Evolutionary conservation across 2,888 invertebrate genomes (phyloP), one percentile per base, ranked within the genome.

Genomic region (Acanthococcus lagerstroemiae): DNA sequence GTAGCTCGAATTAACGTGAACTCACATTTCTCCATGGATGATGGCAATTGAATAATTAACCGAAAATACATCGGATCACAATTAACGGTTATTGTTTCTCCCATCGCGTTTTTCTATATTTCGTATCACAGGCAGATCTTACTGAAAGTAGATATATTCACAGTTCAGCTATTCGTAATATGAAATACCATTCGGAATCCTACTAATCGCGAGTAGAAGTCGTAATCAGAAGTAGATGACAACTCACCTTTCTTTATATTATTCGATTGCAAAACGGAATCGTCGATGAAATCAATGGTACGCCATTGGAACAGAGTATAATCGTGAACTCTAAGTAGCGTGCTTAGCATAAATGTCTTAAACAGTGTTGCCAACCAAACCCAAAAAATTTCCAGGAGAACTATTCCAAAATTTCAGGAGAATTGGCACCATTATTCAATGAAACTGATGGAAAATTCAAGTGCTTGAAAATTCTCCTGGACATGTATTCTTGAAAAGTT

Each of bases 1-100:
- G 37, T 37, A 50, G 9, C 50, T 50, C 50, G 4, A 50, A 50
- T 17, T 50, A 50, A 50, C 19, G 50, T 50, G 50, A 50, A 50
- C 50, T 50, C 19, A 21, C 3, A 50, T 50, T 50, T 19, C 17
- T 50, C 50, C 19, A 9, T 37, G 37, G 37, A 37, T 9, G 50
- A 50, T 50, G 4, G 50, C 19, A 50, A 19, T 50, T 50, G n/a
- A 50, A 50, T 50, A 1, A 9, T 50, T 50, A 50, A n/a, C 19
- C 4, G 21, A 4, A 50, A 50, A 50, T 50, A 50, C 19, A n/a
- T 50, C 19, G 17, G 19, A 50, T 21, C 21, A 19, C 17, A n/a
- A 50, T 9, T 50, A 19, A 50, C 19, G 2, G 17, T 50, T 50
- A 37, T 37, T 37, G 12, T 37, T 37, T 37, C 37, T 15, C 37